Evolutionary conservation across 2,797 vertebrate species (phyloP).

Genomic region (Synaphobranchus kaupii): DNA sequence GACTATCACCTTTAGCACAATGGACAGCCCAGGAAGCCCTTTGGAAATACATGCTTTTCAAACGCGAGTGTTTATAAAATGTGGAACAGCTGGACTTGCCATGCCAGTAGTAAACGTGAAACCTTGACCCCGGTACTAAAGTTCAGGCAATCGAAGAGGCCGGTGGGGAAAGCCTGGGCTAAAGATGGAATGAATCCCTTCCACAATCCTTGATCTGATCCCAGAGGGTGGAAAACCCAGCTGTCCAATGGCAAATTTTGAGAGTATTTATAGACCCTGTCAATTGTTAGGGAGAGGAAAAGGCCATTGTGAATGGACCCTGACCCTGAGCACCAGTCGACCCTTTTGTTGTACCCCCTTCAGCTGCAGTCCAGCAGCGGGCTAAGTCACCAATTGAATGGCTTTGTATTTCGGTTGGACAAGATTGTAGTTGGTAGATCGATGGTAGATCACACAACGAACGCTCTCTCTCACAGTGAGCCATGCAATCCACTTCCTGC

Average conservation of each 20-base stretch:
- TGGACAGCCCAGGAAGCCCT: neutral
- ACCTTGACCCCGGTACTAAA: neutral
- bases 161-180: conserved; percentile 52
- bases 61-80: conserved; percentile 17
- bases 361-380: neutral
- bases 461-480: neutral
- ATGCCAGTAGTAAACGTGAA: conserved; percentile 12
- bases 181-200: conserved; percentile 55
- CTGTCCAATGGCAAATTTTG: conserved; percentile 57
- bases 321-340: conserved; percentile 36
- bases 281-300: conserved; percentile 54
- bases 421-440: neutral
- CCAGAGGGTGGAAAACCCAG: conserved; percentile 47
- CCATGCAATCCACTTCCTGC: neutral
- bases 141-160: conserved; percentile 42
- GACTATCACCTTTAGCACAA: neutral
- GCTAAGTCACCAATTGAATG: neutral
- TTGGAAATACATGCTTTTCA: neutral
- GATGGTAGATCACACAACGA: neutral
- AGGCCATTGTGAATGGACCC: conserved; percentile 38
- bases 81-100: neutral
- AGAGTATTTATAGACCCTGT: conserved; percentile 67
- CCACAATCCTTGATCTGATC: conserved; percentile 48
- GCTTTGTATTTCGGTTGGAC: neutral
- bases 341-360: neutral